phyloP scores from a whole-genome alignment of 23 tunicate genomes.

The Oikopleura dioica region DNA sequence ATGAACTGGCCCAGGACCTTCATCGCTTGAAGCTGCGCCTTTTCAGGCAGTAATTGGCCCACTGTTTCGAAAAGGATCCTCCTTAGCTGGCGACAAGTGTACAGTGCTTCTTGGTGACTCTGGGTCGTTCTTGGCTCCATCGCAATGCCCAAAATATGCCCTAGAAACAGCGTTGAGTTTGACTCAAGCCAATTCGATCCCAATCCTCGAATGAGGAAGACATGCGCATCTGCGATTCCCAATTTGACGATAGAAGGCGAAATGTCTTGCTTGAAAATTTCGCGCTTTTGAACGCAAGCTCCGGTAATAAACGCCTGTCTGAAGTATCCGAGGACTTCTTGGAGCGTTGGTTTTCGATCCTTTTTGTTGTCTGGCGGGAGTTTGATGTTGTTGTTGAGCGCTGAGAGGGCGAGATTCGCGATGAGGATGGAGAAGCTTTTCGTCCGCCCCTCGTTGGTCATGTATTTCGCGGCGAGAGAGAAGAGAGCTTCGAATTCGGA shows the following conservation, averaged over 20 bases:
- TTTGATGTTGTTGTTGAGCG: not conserved
- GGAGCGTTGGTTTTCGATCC: not conserved
- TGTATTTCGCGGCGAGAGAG: not conserved
- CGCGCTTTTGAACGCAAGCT: not conserved
- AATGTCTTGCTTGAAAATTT: not conserved
- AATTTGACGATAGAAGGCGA: not conserved
- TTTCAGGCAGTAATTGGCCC: slow-evolving; percentile 43
- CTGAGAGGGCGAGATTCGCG: not conserved
- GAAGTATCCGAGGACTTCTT: not conserved
- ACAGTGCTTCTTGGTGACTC: slow-evolving; percentile 66
- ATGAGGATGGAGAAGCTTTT: not conserved
- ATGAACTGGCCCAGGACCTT: slow-evolving; percentile 36
- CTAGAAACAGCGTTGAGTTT: slow-evolving; percentile 32
- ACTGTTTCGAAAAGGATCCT: slow-evolving; percentile 40
- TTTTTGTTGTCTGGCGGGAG: not conserved
- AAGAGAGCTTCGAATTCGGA: not conserved
- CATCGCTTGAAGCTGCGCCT: slow-evolving; percentile 59
- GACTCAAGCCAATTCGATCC: slow-evolving; percentile 62
- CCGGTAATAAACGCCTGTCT: not conserved
- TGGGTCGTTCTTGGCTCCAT: slow-evolving; percentile 63
- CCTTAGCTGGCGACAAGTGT: slow-evolving; percentile 43
- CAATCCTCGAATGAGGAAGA: slow-evolving; percentile 35
- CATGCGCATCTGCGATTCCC: slow-evolving; percentile 24
- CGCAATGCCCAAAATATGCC: slow-evolving; percentile 42
- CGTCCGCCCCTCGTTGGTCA: not conserved